Base-by-base conservation (phyloP, 2,797 vertebrate genomes). In the Gastrophryne carolinensis region DNA sequence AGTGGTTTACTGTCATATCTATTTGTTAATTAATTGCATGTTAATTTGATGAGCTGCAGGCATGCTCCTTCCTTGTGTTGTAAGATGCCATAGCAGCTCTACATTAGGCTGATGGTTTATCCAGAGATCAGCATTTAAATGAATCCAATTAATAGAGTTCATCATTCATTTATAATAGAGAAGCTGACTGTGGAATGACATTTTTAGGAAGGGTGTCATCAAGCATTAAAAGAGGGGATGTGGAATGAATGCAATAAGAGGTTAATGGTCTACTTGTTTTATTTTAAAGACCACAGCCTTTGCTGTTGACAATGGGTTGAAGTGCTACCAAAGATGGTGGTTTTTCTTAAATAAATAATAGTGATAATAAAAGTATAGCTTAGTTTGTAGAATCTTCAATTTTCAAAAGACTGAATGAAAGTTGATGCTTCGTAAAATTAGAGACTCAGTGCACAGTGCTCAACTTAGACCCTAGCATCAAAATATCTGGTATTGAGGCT, bases 81-180 rank as follows among this genome's bases (percentile, higher is more conserved):
- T 73, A 2, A 76, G 84, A 66, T 2, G 60, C 78, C 75, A 82
- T 82, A 54, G 61, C 9, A 1, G 78, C 68, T 77, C 79, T 77
- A 81, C 68, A 81, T 74, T 5, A 78, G 74, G 61, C 29, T 73
- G 82, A 81, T 79, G 80, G 81, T 79, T 82, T 84, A 80, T 69
- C 81, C 73, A 0, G 0, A 72, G 80, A 75, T 77, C 79, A 69
- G 49, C 54, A 56, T 30, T 67, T 76, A 72, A 82, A 80, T 84
- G 79, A 84, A 84, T 79, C 79, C 62, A 76, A 80, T 85, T 89
- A 88, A 90, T 87, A 65, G 63, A 80, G 84, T 88, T 87, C 87
- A 90, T 91, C 87, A 90, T 88, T 93, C 88, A 91, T 91, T 91
- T 81, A 85, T 86, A 86, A 89, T 69, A 64, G 32, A 73, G 85